Evolutionary conservation across 2,888 invertebrate genomes (phyloP), one percentile per base, ranked within the genome.

Genomic region (Eristalis intricaria): DNA sequence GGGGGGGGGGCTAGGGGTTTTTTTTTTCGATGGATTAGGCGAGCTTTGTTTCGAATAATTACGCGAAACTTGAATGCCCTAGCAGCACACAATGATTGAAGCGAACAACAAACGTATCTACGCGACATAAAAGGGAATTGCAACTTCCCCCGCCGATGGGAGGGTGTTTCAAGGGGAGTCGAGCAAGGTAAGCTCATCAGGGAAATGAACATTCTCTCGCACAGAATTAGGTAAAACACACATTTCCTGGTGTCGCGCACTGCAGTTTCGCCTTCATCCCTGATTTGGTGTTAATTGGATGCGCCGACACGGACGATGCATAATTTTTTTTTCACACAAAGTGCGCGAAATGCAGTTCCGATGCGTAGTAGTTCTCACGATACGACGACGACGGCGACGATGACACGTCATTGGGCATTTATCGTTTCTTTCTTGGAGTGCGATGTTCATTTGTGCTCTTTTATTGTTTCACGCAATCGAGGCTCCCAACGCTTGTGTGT

Each of bases 51-150:
- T 13, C 40, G 40, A 71, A 86, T 86, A 82, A 86, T 82, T 86
- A 71, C 86, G 74, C 81, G 68, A 86, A 82, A 86, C 82, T 78
- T 78, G 82, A 78, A 86, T 86, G 86, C 86, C 86, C 86, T 86
- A 83, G 75, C 86, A 77, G 75, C 78, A 60, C 78, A 60, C 56
- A 38, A 56, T 22, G 22, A 56, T 26, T 82, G 70, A 19, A 70
- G 77, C n/a, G n/a, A n/a, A 86, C 86, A 83, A 60, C 22, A 22
- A 60, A 23, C 23, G 60, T 23, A 23, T 19, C 23, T 58, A 15
- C 60, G 7, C 60, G 60, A 60, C 60, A 60, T 60, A 60, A 60
- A 60, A 60, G 60, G 60, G 60, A 23, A 60, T 60, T 60, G 5
- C 60, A 60, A 22, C 26, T 43, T 8, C n/a, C 19, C 5, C 5